Base-by-base conservation (phyloP, 1,140 invertebrate species). In the Drosophila equinoxialis region DNA sequence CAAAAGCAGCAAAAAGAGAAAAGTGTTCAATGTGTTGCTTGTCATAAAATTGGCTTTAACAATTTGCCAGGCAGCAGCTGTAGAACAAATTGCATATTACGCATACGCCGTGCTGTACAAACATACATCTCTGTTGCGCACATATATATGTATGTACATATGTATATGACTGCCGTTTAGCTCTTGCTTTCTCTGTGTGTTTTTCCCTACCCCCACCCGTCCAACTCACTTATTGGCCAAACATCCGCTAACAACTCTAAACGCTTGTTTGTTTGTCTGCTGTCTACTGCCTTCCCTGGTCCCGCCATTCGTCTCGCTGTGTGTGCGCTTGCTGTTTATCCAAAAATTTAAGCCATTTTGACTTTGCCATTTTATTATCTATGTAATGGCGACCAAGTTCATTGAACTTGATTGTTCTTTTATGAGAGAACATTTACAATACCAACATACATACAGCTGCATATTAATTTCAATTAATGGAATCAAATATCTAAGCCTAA, bases 1-100 rank as follows among this genome's bases (percentile, higher is more conserved):
- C 41, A 48, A 8, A 2, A 63, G 30, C 62, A 71, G 45, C 54
- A 68, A 58, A 30, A 30, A 30, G 3, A 30, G 3, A 30, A 30
- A 54, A 65, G 33, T 42, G 30, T 64, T 54, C 83, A 82, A 86
- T 86, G 83, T 83, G 83, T 71, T 77, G 59, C 26, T 73, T 68
- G 70, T 79, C 76, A 79, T 79, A 79, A 84, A 79, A 81, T 77
- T 80, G 71, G 60, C 62, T 80, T 62, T 74, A 57, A 79, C 82
- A 86, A 85, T 85, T 85, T 85, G 79, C 71, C 74, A 10, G 35
- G 39, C 63, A 79, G 68, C 83, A 83, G 84, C 84, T 79, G 84
- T 82, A 66, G 76, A 86, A 71, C 83, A 86, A 86, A 86, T 87
- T 86, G 83, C 79, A 86, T 68, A 86, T 87, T 86, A 86, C 83